Conservation (phyloP, 2,888 invertebrate species). For the Coenonympha arcania region DNA sequence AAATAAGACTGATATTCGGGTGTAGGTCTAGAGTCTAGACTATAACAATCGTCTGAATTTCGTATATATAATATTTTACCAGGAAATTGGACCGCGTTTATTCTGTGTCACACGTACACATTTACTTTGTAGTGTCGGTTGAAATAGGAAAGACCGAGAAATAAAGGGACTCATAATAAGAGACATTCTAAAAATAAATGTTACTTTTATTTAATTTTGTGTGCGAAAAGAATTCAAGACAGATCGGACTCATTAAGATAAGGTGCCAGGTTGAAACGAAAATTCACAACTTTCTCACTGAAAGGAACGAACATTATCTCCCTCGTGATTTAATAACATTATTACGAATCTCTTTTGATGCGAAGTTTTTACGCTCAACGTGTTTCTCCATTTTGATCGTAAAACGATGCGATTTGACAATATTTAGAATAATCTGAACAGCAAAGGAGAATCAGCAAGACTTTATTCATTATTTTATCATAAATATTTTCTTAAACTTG, state of each 20-base stretch:
- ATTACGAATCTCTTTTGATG: background rate
- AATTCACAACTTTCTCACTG: slow-evolving; percentile 35
- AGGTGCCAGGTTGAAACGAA: slow-evolving; percentile 32
- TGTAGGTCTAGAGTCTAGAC: background rate
- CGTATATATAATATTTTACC: background rate
- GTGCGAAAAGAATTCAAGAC: background rate
- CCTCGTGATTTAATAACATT: slow-evolving; percentile 16
- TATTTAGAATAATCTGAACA: background rate
- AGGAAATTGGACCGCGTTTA: too few species aligned
- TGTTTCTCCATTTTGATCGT: background rate
- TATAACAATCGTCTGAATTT: background rate
- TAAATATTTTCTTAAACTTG: too few species aligned
- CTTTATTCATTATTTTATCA: too few species aligned
- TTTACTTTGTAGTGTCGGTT: background rate
- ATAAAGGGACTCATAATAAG: too few species aligned
- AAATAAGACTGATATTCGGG: background rate
- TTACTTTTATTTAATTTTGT: background rate
- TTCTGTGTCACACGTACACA: too few species aligned
- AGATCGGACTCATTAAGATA: slow-evolving; percentile 34
- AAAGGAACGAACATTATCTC: slow-evolving; percentile 32
- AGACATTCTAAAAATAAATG: background rate
- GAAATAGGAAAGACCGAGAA: background rate
- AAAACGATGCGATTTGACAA: background rate
- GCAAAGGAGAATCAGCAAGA: too few species aligned
- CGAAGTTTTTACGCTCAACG: background rate